Conservation (phyloP, 2,888 invertebrate genomes). For the Maniola hyperantus region DNA sequence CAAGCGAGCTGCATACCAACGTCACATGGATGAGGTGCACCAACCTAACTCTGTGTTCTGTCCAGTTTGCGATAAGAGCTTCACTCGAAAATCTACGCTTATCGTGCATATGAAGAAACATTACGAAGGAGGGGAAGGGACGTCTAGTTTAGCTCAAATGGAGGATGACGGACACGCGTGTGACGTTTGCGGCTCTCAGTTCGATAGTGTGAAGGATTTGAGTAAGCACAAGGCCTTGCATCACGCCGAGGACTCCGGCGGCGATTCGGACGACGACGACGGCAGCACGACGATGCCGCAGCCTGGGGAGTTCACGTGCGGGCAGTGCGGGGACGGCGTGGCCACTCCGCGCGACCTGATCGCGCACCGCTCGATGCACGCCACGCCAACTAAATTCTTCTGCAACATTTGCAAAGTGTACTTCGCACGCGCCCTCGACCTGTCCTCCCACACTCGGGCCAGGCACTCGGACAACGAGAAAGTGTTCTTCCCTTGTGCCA, state of each 20-base stretch:
- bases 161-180: conserved; percentile 77
- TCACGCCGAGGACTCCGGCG: conserved; percentile 72
- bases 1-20: conserved; percentile 82
- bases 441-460: conserved; percentile 75
- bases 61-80: conserved; percentile 84
- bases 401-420: conserved; percentile 83
- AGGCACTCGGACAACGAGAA: conserved; percentile 79
- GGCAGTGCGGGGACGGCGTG: conserved; percentile 81
- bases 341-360: conserved; percentile 79
- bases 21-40: conserved; percentile 83
- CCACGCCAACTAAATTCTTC: conserved; percentile 76
- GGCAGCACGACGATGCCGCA: conserved; percentile 17
- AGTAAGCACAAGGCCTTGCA: conserved; percentile 83
- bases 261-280: conserved; percentile 67
- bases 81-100: conserved; percentile 84
- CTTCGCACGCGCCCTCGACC: conserved; percentile 72
- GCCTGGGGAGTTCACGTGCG: conserved; percentile 80
- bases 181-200: conserved; percentile 83
- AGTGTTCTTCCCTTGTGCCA: conserved; percentile 81
- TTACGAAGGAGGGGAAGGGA: conserved; percentile 72
- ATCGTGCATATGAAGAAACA: conserved; percentile 85
- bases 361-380: conserved; percentile 81
- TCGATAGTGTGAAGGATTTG: conserved; percentile 81
- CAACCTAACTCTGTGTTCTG: conserved; percentile 82
- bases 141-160: conserved; percentile 53